Evolutionary conservation across 2,113 vertebrate species (phyloP).

Genomic region (Alexandromys fortis): DNA sequence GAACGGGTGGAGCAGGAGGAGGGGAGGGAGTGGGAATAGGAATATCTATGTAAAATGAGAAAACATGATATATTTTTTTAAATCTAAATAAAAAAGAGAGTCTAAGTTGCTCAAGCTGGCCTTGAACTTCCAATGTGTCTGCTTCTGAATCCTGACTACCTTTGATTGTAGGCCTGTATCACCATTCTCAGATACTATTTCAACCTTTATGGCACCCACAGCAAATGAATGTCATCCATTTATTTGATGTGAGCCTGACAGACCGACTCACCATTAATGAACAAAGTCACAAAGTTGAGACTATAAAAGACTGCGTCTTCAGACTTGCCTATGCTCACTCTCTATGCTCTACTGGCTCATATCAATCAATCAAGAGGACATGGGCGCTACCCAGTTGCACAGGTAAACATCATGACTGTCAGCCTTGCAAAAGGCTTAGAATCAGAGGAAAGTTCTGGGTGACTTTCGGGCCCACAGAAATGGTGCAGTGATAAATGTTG

Average conservation of each 20-base stretch:
- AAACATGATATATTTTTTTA: too few species aligned
- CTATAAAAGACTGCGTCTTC: neutral
- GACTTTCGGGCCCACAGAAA: neutral
- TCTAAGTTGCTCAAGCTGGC: neutral
- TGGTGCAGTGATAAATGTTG: neutral
- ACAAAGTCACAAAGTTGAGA: neutral
- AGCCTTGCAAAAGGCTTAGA: neutral
- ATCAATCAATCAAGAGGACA: neutral
- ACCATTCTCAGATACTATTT: neutral
- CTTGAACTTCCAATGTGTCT: neutral
- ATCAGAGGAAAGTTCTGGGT: neutral
- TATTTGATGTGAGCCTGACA: neutral
- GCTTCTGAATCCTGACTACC: neutral
- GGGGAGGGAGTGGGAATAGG: too few species aligned
- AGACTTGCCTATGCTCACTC: neutral
- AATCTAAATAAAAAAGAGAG: too few species aligned
- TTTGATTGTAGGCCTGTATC: neutral
- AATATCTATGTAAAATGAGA: too few species aligned
- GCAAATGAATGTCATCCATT: fast-evolving
- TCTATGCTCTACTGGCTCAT: neutral
- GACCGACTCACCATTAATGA: neutral
- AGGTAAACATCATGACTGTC: neutral
- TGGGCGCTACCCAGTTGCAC: neutral
- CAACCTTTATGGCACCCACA: neutral
- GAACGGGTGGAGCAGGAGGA: too few species aligned